Evolutionary conservation across 2,888 invertebrate species (phyloP), one percentile per base, ranked within the genome.

Genomic region (Pollenia amentaria): DNA sequence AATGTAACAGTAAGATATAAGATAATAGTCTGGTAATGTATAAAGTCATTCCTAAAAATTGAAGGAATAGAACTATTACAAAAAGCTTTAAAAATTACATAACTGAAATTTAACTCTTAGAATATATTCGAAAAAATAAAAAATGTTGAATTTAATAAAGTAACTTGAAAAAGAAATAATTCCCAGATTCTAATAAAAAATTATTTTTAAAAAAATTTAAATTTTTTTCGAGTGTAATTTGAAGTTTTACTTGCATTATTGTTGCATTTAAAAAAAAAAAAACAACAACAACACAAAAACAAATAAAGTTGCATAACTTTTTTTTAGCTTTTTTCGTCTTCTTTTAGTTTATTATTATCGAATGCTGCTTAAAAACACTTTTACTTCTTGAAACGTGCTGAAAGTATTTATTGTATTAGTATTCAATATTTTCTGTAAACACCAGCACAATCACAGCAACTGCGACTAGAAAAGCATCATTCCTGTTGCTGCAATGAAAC

Each of bases 351-450:
- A 51, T 29, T 60, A 48, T 46, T 62, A 75, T 40, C 64, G 69
- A 72, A 29, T 72, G 55, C 60, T 67, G 57, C 16, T 75, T 48
- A 57, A 81, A 79, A 65, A 60, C 72, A 85, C 85, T 85, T 85
- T 85, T 85, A 85, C 81, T 81, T 85, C 72, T 77, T 65, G 60
- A 85, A 85, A 81, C 81, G 80, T 85, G 80, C 81, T 85, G 81
- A 77, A 67, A 77, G 77, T 60, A 70, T 73, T 81, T 60, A 81
- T 75, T 51, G 11, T 79, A 44, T 70, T 70, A 70, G 70, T 81
- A 60, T 75, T 65, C 40, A 81, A 81, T 55, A 64, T 73, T 72
- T 18, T 9, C 16, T 62, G 62, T 40, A 10, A 29, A 57, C 1
- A 62, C 38, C 57, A 64, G n/a, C 16, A 29, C 29, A 44, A 29